phyloP scores from a whole-genome alignment of 2,113 vertebrate genomes.

The Erinaceus europaeus region DNA sequence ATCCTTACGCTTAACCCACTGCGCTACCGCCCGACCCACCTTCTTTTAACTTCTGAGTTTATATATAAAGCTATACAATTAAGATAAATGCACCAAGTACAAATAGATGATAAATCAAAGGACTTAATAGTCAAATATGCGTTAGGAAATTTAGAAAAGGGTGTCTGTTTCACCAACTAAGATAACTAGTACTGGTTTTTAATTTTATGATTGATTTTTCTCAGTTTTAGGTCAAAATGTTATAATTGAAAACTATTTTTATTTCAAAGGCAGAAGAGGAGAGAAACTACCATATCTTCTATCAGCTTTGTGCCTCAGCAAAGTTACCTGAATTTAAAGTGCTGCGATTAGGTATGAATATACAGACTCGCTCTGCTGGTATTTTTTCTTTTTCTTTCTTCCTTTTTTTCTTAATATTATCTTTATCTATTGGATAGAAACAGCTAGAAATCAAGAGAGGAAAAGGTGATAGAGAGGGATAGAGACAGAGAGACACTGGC shows the following conservation, averaged over 20 bases:
- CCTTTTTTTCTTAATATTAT: too few species aligned
- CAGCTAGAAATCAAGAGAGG: too few species aligned
- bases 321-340: slow-evolving; percentile 92
- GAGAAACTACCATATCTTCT: slow-evolving; percentile 98
- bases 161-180: neutral
- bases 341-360: slow-evolving; percentile 89
- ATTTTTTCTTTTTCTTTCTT: too few species aligned
- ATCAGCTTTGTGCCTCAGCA: slow-evolving; percentile 97
- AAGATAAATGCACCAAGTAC: too few species aligned
- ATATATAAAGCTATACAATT: too few species aligned
- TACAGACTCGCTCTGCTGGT: neutral
- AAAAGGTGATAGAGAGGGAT: too few species aligned
- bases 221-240: slow-evolving; percentile 47
- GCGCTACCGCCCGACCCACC: too few species aligned
- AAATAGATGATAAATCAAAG: neutral
- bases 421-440: too few species aligned
- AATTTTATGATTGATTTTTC: slow-evolving; percentile 37
- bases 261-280: slow-evolving; percentile 95
- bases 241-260: slow-evolving; percentile 74
- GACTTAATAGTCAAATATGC: neutral
- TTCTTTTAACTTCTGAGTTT: too few species aligned
- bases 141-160: neutral
- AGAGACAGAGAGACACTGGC: too few species aligned
- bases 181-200: slow-evolving; percentile 42
- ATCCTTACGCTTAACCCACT: too few species aligned